These are phyloP conservation scores for Scleropages formosus DNA, from an alignment of 2,797 vertebrate species.

Conservation along the genomic window DNA sequence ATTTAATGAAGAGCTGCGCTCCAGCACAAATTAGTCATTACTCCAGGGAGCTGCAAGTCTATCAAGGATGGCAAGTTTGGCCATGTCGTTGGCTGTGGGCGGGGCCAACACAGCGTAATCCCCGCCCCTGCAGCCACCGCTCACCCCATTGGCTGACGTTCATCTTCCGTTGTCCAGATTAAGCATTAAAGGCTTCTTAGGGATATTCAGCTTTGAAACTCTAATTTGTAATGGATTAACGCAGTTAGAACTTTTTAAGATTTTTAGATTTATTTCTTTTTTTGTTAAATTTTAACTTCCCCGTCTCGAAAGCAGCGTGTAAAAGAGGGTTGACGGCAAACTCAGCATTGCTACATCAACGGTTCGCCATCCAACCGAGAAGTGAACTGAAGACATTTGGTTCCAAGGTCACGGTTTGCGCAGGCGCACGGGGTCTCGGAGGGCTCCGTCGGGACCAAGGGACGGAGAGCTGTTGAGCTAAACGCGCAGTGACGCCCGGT, in stretches of 20 bases:
- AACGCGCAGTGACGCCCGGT: constrained; percentile 65
- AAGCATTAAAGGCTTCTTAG: too few relatives aligned
- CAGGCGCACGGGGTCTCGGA: neutral
- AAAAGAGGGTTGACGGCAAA: too few relatives aligned
- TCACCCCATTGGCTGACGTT: constrained; percentile 28
- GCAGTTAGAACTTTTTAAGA: too few relatives aligned
- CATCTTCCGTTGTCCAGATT: too few relatives aligned
- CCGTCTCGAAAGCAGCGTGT: too few relatives aligned
- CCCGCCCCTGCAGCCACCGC: constrained; percentile 54
- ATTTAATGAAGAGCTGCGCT: constrained; percentile 85
- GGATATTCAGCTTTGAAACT: too few relatives aligned
- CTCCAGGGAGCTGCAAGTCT: constrained; percentile 66
- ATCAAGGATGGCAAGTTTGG: constrained; percentile 69
- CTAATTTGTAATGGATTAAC: too few relatives aligned
- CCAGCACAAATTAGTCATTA: constrained; percentile 76
- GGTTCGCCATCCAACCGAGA: too few relatives aligned
- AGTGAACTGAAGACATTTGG: constrained; percentile 25
- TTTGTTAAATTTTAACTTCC: too few relatives aligned
- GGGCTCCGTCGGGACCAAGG: neutral
- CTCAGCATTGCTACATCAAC: too few relatives aligned
- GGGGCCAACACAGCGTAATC: constrained; percentile 51
- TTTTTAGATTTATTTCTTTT: too few relatives aligned
- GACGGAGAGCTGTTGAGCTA: constrained; percentile 57
- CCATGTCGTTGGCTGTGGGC: constrained; percentile 51
- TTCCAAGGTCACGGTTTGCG: neutral